These are phyloP conservation scores for Dasyornis broadbenti DNA, from an alignment of 2,113 vertebrate genomes.

Conservation along the genomic window DNA sequence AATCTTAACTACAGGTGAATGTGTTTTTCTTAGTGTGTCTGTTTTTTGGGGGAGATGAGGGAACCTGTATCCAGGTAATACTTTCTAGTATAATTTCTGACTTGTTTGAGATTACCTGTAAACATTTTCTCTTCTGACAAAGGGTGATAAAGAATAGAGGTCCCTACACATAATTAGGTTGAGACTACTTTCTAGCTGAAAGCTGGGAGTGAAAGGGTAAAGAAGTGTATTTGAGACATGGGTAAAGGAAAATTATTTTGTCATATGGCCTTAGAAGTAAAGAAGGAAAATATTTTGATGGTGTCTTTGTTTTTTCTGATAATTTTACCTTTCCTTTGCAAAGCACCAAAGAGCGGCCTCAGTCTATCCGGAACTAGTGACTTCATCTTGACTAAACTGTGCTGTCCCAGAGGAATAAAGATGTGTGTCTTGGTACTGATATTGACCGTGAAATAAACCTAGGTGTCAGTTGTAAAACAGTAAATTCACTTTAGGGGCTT, in stretches of 20 bases:
- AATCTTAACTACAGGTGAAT: not conserved
- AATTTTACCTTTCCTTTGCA: not conserved
- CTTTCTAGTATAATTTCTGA: not conserved
- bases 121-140: not conserved
- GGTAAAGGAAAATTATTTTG: not conserved
- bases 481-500: conserved; percentile 8
- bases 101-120: not conserved
- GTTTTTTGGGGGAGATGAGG: not conserved
- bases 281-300: not conserved
- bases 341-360: not conserved
- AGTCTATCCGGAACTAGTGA: not conserved
- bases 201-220: not conserved
- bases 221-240: not conserved
- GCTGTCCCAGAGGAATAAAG: not conserved
- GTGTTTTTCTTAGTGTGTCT: not conserved
- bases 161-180: not conserved
- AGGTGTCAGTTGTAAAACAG: not conserved
- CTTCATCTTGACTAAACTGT: not conserved
- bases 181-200: not conserved
- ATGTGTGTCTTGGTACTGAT: not conserved
- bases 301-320: not conserved
- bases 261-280: not conserved
- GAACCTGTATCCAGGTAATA: not conserved
- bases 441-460: not conserved
- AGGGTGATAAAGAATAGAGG: not conserved